Evolutionary conservation across 2,797 vertebrate genomes (phyloP).

Genomic region (Sitta carolinensis): DNA sequence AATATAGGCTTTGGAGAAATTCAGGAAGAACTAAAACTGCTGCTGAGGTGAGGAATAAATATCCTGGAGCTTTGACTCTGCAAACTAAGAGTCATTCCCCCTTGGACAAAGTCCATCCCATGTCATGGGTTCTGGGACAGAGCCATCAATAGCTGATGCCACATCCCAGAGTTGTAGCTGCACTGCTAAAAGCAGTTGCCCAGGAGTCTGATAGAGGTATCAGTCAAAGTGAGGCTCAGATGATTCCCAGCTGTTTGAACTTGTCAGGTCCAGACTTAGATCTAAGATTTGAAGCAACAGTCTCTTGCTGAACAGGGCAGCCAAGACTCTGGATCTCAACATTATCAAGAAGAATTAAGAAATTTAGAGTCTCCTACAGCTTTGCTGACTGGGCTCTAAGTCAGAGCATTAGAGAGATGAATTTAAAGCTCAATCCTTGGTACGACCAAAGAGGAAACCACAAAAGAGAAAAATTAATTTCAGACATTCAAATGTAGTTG

Average conservation of each 20-base stretch:
- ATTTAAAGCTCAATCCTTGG: not conserved
- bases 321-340: not conserved
- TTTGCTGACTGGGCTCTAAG: not conserved
- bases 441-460: not conserved
- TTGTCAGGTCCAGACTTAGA: not conserved
- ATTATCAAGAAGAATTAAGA: not conserved
- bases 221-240: not conserved
- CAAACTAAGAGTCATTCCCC: not conserved
- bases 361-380: not conserved
- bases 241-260: not conserved
- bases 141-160: not conserved
- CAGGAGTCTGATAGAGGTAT: not conserved
- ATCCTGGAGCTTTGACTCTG: not conserved
- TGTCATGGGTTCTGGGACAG: not conserved
- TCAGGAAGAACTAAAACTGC: not conserved
- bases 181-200: not conserved
- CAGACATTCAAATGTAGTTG: slow-evolving; percentile 19
- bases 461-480: slow-evolving; percentile 21
- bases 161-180: not conserved
- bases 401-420: not conserved
- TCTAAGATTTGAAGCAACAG: not conserved
- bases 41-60: not conserved
- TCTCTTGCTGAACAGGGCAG: not conserved
- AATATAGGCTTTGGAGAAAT: not conserved
- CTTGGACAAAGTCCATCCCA: not conserved